Percentiles rank a stretch among this genome's conserved stretches.
Conservation (phyloP, 2,113 vertebrate genomes). For the Anolis carolinensis region DNA sequence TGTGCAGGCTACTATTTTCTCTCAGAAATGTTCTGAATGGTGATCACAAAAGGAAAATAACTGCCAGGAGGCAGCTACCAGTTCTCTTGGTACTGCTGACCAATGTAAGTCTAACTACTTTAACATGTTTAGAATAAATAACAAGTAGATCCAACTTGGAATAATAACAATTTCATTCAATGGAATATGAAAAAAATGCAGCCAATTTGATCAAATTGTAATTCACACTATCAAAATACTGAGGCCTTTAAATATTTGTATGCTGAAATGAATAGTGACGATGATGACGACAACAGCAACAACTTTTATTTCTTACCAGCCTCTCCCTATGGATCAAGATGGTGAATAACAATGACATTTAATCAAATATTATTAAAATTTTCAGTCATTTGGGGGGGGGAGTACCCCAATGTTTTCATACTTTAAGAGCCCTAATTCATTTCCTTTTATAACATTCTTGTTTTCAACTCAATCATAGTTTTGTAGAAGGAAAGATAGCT, state of each 20-base stretch:
- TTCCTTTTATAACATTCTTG: neutral
- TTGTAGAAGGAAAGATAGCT: too few species aligned
- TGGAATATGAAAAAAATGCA: too few species aligned
- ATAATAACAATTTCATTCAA: neutral
- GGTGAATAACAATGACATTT: neutral
- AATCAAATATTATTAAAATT: neutral
- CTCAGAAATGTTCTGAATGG: neutral
- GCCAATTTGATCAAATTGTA: too few species aligned
- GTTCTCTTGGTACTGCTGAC: neutral
- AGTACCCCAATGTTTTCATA: neutral
- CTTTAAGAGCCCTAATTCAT: rapidly evolving
- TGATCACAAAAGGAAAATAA: neutral
- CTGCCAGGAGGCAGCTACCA: neutral
- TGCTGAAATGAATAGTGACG: too few species aligned
- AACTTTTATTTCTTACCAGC: too few species aligned
- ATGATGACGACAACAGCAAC: too few species aligned
- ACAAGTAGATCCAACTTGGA: neutral
- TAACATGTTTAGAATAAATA: neutral
- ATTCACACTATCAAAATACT: too few species aligned
- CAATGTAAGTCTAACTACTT: neutral
- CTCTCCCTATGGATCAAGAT: too few species aligned
- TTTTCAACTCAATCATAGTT: too few species aligned
- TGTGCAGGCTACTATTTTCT: neutral
- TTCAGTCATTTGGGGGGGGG: neutral
- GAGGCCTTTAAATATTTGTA: neutral